Evolutionary conservation across 2,888 invertebrate genomes (phyloP), one percentile per base, ranked within the genome.

Genomic region (Tetanocera ferruginea): DNA sequence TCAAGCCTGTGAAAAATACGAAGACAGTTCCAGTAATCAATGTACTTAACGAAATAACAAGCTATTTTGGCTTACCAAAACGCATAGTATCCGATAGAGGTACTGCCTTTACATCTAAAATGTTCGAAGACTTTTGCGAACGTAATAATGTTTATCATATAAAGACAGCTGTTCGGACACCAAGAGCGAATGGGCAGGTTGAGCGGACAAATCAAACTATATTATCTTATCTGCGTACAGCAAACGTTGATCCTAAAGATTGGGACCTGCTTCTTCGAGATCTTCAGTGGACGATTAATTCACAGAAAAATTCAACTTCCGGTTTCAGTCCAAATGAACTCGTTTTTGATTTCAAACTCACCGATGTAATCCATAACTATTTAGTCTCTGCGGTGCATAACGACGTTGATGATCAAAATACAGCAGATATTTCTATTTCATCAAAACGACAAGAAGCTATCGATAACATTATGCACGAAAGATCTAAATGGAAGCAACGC

Each of bases 151-250:
- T 78, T 11, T 77, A 37, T 57, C 81, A 77, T 28, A 52, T 70
- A 5, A 82, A 82, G 76, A 82, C 77, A 37, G 82, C 80, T 3
- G 81, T 84, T 11, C 80, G 82, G 2, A 83, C 83, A 1, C 84
- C 83, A 0, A 17, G 73, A 5, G 73, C 60, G 11, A 71, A 73
- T 23, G 62, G 73, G 8, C 73, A 73, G 43, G 73, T 62, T 3
- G 73, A 73, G 37, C 73, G 71, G 5, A 34, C 71, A n/a, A 71
- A 71, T 34, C 71, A 57, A 25, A 71, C 55, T 6, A 62, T 62
- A 6, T 62, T 62, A 14, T 62, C 60, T 6, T 62, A 25, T 25
- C 9, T 62, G 6, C 60, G 60, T 28, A 62, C 60, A 14, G 3
- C 51, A 3, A 51, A n/a, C n/a, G n/a, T n/a, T n/a, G n/a, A n/a